Conservation (phyloP, 2,888 invertebrate species). For the Zygothrica quintamaculata region DNA sequence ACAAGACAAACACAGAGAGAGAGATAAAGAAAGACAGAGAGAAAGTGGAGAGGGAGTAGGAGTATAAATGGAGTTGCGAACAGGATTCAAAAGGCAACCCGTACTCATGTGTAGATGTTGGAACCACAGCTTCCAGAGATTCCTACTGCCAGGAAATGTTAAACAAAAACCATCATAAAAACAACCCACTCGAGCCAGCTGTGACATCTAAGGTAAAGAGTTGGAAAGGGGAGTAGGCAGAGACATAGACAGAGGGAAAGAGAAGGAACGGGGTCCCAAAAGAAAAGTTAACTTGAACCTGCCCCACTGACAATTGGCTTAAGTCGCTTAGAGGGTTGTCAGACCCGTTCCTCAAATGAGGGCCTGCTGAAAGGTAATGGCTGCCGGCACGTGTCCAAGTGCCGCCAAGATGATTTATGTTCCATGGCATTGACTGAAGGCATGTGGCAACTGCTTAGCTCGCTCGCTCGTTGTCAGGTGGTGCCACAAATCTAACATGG, state of each 20-base stretch:
- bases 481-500: conserved; percentile 1
- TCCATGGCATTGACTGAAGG: conserved; percentile 71
- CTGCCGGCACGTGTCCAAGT: conserved; percentile 76
- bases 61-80: too few relatives aligned
- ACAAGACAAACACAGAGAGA: conserved; percentile 2
- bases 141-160: conserved; percentile 16
- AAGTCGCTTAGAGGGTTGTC: conserved; percentile 36
- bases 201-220: too few relatives aligned
- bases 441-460: conserved; percentile 53
- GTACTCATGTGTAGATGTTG: conserved; percentile 41
- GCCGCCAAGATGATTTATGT: conserved; percentile 70
- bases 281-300: conserved; percentile 66
- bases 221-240: too few relatives aligned
- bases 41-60: conserved; percentile 5
- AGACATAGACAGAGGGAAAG: too few relatives aligned
- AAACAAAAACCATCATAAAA: conserved; percentile 62
- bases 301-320: conserved; percentile 80
- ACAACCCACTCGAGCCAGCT: conserved; percentile 34
- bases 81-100: too few relatives aligned
- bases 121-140: conserved; percentile 1
- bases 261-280: conserved; percentile 8
- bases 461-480: conserved; percentile 24
- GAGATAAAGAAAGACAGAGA: conserved; percentile 1
- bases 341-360: neutral
- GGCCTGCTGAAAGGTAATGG: conserved; percentile 54